Conservation (phyloP, 2,797 vertebrate species). For the Acestrorhynchus altus region DNA sequence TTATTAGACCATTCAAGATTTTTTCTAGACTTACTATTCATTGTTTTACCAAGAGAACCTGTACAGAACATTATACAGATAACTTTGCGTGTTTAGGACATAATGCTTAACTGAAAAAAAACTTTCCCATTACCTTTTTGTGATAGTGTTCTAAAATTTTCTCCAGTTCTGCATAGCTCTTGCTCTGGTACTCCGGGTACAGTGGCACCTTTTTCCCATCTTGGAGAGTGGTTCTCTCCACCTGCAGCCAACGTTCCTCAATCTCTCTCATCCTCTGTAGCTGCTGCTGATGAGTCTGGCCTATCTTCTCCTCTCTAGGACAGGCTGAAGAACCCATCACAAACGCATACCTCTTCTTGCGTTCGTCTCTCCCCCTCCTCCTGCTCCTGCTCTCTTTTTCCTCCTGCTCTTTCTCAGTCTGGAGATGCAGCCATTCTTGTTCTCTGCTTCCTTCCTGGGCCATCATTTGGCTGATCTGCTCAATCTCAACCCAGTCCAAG, state of each 20-base stretch:
- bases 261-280: slow-evolving; percentile 64
- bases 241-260: slow-evolving; percentile 73
- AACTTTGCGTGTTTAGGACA: no score
- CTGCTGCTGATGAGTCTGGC: background rate
- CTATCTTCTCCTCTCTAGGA: background rate
- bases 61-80: no score
- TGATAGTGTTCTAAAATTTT: slow-evolving; percentile 62
- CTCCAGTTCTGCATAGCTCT: slow-evolving; percentile 56
- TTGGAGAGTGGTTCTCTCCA: slow-evolving; percentile 68
- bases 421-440: background rate
- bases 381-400: slow-evolving; percentile 15
- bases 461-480: no score
- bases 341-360: slow-evolving; percentile 69
- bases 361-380: slow-evolving; percentile 62
- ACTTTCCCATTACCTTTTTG: slow-evolving; percentile 50
- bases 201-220: slow-evolving; percentile 62
- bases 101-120: no score
- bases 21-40: no score
- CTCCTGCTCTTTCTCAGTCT: background rate
- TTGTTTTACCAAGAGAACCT: no score
- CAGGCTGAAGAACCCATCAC: slow-evolving; percentile 64
- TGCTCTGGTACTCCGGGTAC: slow-evolving; percentile 42
- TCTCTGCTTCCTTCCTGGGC: background rate
- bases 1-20: no score
- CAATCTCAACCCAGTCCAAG: background rate